phyloP scores from a whole-genome alignment of 1,140 invertebrate species.

The Argopecten irradians region DNA sequence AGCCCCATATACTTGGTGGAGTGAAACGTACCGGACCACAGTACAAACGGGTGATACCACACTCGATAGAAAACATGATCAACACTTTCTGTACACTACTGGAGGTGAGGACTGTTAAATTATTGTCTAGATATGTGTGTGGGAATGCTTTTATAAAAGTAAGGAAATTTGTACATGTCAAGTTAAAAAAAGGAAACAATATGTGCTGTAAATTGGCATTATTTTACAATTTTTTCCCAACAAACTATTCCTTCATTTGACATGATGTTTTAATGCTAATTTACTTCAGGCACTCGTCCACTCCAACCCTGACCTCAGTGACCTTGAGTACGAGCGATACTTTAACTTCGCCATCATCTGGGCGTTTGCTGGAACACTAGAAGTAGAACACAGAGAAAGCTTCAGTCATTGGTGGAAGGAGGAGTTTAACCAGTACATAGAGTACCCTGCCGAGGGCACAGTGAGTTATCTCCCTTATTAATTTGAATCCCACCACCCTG shows the following conservation, averaged over 20 bases:
- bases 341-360: conserved; percentile 75
- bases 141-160: no score
- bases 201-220: no score
- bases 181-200: no score
- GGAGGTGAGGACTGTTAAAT: conserved; percentile 64
- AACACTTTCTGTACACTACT: conserved; percentile 69
- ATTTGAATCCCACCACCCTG: no score
- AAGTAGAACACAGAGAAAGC: conserved; percentile 63
- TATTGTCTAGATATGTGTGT: no score
- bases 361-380: conserved; percentile 74
- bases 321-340: conserved; percentile 73
- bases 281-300: conserved; percentile 64
- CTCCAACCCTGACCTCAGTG: conserved; percentile 68
- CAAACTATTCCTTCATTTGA: no score
- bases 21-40: conserved; percentile 48
- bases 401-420: conserved; percentile 75
- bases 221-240: no score
- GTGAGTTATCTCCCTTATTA: conserved; percentile 53
- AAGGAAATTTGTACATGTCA: no score
- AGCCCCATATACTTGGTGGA: conserved; percentile 65
- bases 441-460: conserved; percentile 70
- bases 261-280: no score
- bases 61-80: conserved; percentile 73
- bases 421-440: conserved; percentile 69
- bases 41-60: conserved; percentile 67